Percentiles rank a stretch among this genome's conserved stretches.
Conservation (phyloP, 2,888 invertebrate species). For the Lasioglossum lativentre region DNA sequence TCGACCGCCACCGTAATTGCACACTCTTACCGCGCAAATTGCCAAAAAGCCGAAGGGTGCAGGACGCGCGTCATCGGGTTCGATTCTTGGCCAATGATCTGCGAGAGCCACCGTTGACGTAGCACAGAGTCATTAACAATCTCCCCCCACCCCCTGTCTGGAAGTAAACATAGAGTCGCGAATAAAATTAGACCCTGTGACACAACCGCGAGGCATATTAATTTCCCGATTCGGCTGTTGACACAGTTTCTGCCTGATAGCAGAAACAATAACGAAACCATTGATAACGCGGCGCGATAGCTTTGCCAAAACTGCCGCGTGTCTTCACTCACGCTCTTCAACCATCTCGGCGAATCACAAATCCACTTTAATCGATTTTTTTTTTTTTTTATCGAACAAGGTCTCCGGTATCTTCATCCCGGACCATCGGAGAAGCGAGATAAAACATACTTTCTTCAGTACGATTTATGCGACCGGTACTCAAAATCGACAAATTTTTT, state of each 20-base stretch:
- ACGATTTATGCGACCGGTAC: background rate
- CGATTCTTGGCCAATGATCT: background rate
- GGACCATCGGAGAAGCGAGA: background rate
- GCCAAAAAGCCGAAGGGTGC: background rate
- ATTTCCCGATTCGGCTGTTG: slow-evolving; percentile 31
- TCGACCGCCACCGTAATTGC: background rate
- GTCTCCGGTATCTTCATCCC: background rate
- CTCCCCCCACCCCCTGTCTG: background rate
- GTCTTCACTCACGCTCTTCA: background rate
- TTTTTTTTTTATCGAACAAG: slow-evolving; percentile 3
- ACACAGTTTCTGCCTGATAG: slow-evolving; percentile 13
- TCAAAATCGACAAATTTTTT: background rate
- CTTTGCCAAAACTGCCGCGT: slow-evolving; percentile 1
- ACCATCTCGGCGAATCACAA: background rate
- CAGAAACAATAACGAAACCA: background rate
- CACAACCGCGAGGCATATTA: slow-evolving; percentile 14
- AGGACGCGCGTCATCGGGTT: background rate
- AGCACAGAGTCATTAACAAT: background rate
- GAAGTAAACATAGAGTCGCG: background rate
- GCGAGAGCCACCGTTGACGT: background rate
- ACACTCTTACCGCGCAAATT: background rate
- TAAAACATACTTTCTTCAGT: background rate
- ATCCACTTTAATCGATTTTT: background rate
- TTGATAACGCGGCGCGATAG: slow-evolving; percentile 1
- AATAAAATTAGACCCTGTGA: slow-evolving; percentile 20